These are phyloP conservation scores for Danio albolineatus DNA, from an alignment of 2,797 vertebrate species.

Conservation along the genomic window DNA sequence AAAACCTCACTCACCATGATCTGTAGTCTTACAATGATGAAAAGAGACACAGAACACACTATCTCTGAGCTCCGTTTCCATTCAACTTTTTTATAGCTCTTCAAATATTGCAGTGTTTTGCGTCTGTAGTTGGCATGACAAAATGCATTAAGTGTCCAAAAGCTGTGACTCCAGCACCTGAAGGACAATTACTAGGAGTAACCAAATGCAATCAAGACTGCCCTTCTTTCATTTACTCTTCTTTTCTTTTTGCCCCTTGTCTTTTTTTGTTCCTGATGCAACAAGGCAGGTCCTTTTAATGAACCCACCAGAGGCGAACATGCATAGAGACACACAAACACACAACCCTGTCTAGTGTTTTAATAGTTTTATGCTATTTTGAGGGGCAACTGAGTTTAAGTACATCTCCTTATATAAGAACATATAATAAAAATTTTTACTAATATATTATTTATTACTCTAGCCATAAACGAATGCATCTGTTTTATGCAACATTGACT, in stretches of 20 bases:
- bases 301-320: constrained; percentile 30
- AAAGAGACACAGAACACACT: not conserved
- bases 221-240: constrained; percentile 11
- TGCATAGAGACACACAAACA: too few relatives aligned
- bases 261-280: constrained; percentile 16
- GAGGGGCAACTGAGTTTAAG: not conserved
- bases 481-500: not conserved
- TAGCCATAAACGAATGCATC: too few relatives aligned
- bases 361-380: not conserved
- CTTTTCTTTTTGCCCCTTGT: not conserved
- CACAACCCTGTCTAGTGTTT: constrained; percentile 20
- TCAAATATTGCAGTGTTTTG: not conserved
- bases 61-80: not conserved
- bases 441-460: too few relatives aligned
- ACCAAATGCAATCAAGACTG: constrained; percentile 1
- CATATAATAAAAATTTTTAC: not conserved
- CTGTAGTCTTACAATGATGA: not conserved
- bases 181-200: constrained; percentile 37
- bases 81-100: not conserved
- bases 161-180: constrained; percentile 36
- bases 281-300: constrained; percentile 32
- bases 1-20: constrained; percentile 23
- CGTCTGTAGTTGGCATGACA: constrained; percentile 41
- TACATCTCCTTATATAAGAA: not conserved
- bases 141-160: constrained; percentile 34